A percentile compares a stretch with the other conserved stretches of the same genome.
phyloP scores from a whole-genome alignment of 2,888 invertebrate species.

The Synanthedon formicaeformis region DNA sequence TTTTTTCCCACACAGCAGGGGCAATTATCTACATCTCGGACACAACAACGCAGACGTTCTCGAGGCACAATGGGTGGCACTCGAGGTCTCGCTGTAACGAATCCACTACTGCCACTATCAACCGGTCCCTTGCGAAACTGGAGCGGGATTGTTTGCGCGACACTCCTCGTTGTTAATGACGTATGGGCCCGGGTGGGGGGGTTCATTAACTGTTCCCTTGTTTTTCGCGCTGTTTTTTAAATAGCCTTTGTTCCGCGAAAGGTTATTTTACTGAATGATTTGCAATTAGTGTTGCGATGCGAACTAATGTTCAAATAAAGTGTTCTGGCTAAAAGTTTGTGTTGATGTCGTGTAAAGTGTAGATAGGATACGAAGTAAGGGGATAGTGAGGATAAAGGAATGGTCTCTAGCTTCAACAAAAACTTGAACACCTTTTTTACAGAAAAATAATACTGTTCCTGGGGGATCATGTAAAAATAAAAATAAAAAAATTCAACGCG shows the following conservation, averaged over 20 bases:
- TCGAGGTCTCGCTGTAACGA: constrained; percentile 64
- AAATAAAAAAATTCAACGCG: no score
- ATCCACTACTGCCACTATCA: constrained; percentile 60
- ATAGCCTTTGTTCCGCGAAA: constrained; percentile 1
- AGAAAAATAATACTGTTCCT: no score
- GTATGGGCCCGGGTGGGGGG: constrained; percentile 32
- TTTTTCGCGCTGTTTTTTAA: constrained; percentile 37
- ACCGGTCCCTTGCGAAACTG: constrained; percentile 55
- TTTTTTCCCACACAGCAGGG: constrained; percentile 35
- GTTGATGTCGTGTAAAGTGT: no score
- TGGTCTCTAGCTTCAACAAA: no score
- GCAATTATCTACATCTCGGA: constrained; percentile 68
- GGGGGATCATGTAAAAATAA: no score
- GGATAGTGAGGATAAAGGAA: no score
- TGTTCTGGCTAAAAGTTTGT: no score
- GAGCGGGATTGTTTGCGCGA: constrained; percentile 62
- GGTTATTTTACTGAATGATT: background rate
- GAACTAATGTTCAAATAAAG: no score
- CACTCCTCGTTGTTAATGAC: constrained; percentile 57
- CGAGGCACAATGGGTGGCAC: constrained; percentile 61
- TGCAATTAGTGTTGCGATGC: background rate
- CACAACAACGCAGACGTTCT: constrained; percentile 64
- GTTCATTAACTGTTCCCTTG: constrained; percentile 43
- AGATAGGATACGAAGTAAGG: no score
- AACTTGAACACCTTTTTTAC: no score